Conservation (phyloP, 2,797 vertebrate genomes). For the Stomatorhinus walkeri region DNA sequence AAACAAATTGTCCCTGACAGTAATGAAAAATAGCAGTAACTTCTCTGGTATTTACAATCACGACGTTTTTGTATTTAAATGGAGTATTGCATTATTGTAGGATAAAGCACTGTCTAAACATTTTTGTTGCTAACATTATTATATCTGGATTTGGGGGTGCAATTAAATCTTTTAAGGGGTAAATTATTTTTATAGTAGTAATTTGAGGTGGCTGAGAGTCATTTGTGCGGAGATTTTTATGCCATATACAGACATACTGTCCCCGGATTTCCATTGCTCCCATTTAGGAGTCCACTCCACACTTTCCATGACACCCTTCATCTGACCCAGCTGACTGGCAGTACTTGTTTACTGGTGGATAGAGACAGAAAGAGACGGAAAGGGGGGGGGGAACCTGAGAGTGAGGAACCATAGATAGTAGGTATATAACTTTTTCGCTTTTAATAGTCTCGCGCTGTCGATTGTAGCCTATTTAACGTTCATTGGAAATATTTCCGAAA, state of each 20-base stretch:
- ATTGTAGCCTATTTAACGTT: slow-evolving; percentile 33
- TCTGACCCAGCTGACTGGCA: slow-evolving; percentile 71
- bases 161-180: not conserved
- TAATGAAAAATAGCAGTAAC: not conserved
- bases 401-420: slow-evolving; percentile 47
- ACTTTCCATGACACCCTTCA: slow-evolving; percentile 42
- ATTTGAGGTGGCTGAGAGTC: not conserved
- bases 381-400: slow-evolving; percentile 58
- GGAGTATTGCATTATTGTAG: not conserved
- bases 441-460: slow-evolving; percentile 46
- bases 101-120: not conserved
- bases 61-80: not conserved
- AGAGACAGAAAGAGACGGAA: slow-evolving; percentile 54
- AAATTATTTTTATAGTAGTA: slow-evolving; percentile 6
- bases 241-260: slow-evolving; percentile 32
- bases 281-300: slow-evolving; percentile 37
- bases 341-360: slow-evolving; percentile 78
- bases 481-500: slow-evolving; percentile 35
- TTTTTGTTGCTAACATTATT: not conserved
- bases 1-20: not conserved
- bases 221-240: not conserved
- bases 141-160: not conserved
- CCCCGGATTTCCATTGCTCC: slow-evolving; percentile 20
- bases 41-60: not conserved
- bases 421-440: slow-evolving; percentile 59